phyloP scores from a whole-genome alignment of 2,797 vertebrate species.

The Pempheris klunzingeri region DNA sequence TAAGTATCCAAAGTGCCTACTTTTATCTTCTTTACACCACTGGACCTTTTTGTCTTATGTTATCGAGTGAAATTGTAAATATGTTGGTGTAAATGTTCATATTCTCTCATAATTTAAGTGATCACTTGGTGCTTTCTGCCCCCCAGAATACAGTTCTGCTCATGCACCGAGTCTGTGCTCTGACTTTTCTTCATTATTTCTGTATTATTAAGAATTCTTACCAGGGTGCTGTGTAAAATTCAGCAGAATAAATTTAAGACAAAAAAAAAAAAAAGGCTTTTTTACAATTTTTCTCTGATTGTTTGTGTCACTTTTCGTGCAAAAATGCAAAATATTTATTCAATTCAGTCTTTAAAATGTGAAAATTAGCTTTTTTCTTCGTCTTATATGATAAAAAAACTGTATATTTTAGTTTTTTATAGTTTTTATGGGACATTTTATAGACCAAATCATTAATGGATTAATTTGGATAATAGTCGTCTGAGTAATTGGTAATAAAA shows the following conservation, averaged over 20 bases:
- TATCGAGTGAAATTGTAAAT: conserved; percentile 22
- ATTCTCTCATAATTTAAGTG: conserved; percentile 49
- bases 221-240: too few relatives aligned
- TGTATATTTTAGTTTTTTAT: not conserved
- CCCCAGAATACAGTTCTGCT: conserved; percentile 56
- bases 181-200: not conserved
- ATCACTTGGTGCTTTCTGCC: conserved; percentile 35
- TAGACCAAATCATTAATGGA: not conserved
- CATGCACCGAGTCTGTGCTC: conserved; percentile 3
- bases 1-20: conserved; percentile 13
- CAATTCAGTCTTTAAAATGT: not conserved
- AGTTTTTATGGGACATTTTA: not conserved
- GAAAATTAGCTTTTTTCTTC: not conserved
- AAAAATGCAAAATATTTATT: not conserved
- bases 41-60: conserved; percentile 7
- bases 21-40: not conserved
- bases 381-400: not conserved
- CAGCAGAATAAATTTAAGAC: too few relatives aligned
- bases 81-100: conserved; percentile 37
- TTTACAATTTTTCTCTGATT: too few relatives aligned
- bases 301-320: too few relatives aligned
- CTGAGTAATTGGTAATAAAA: too few relatives aligned
- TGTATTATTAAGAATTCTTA: too few relatives aligned
- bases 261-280: too few relatives aligned
- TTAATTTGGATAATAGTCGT: not conserved